Percentiles rank a stretch among this genome's conserved stretches.
phyloP scores from a whole-genome alignment of 2,797 vertebrate species.

The Pteronotus mesoamericanus region DNA sequence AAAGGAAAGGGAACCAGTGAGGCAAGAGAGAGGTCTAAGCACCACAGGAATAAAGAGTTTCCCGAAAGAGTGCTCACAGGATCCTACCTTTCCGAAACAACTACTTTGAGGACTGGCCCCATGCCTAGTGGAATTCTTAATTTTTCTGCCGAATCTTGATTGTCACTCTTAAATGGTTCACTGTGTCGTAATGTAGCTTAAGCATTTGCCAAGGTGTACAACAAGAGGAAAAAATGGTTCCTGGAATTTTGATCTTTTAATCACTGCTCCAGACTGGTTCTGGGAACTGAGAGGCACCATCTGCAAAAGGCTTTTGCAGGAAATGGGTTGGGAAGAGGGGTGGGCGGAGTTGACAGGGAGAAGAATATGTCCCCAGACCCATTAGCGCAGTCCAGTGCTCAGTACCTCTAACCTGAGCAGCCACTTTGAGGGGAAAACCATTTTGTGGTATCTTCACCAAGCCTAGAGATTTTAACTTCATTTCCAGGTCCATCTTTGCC shows the following conservation, averaged over 20 bases:
- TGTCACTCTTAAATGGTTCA: constrained; percentile 33
- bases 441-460: background rate
- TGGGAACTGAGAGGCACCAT: constrained; percentile 68
- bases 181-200: background rate
- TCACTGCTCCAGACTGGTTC: constrained; percentile 62
- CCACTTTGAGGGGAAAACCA: constrained; percentile 24
- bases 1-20: background rate
- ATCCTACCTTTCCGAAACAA: background rate
- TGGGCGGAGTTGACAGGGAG: background rate
- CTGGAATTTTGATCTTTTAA: constrained; percentile 58
- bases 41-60: background rate
- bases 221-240: background rate
- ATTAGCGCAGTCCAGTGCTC: background rate
- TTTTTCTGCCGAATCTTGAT: constrained; percentile 17
- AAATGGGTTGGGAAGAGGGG: constrained; percentile 50
- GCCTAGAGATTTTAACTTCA: constrained; percentile 54
- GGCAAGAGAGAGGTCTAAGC: background rate
- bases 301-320: constrained; percentile 76
- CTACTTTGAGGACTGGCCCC: background rate
- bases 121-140: background rate
- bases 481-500: constrained; percentile 76
- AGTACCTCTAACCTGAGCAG: background rate
- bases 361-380: constrained; percentile 34
- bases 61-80: background rate
- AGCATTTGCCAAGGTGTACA: constrained; percentile 51